Percentiles rank a stretch among this genome's conserved stretches.
phyloP scores from a whole-genome alignment of 1,140 invertebrate species.

The Bombus superbus region DNA sequence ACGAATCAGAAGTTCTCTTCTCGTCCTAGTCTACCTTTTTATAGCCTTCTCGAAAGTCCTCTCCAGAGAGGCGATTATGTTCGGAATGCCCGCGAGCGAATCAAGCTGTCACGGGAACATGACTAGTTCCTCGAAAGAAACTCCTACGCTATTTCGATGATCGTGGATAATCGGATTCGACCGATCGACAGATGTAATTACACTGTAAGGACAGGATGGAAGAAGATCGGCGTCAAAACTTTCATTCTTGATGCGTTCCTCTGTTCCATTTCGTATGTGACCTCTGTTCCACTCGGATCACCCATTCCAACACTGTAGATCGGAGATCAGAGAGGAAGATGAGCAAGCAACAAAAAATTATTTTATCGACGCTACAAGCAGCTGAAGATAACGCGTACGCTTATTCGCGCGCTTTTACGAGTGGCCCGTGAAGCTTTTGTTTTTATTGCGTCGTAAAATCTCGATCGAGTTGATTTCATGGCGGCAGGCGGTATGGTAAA shows the following conservation, averaged over 20 bases:
- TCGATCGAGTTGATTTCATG: not conserved
- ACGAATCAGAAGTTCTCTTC: slow-evolving; percentile 47
- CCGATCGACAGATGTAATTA: not conserved
- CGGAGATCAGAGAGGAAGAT: not conserved
- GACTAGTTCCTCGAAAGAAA: not conserved
- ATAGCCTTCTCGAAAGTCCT: slow-evolving; percentile 37
- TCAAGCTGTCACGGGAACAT: not conserved
- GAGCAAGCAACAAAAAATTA: not conserved
- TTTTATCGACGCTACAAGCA: not conserved
- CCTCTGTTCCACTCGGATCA: not conserved
- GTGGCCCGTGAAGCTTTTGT: not conserved
- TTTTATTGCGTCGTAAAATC: slow-evolving; percentile 55
- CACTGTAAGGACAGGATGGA: not conserved
- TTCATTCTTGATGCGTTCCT: not conserved
- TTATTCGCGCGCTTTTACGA: slow-evolving; percentile 16
- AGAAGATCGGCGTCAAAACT: no score
- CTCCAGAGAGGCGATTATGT: slow-evolving; percentile 7
- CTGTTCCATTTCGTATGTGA: not conserved
- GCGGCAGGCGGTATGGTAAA: slow-evolving; percentile 16
- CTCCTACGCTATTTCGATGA: slow-evolving; percentile 54
- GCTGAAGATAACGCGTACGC: not conserved
- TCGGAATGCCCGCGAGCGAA: not conserved
- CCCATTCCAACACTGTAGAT: not conserved
- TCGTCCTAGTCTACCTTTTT: slow-evolving; percentile 34
- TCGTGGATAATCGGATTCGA: slow-evolving; percentile 10